A percentile compares a stretch with the other conserved stretches of the same genome.
phyloP scores from a whole-genome alignment of 2,113 vertebrate genomes.

The Pachycephala philippinensis region DNA sequence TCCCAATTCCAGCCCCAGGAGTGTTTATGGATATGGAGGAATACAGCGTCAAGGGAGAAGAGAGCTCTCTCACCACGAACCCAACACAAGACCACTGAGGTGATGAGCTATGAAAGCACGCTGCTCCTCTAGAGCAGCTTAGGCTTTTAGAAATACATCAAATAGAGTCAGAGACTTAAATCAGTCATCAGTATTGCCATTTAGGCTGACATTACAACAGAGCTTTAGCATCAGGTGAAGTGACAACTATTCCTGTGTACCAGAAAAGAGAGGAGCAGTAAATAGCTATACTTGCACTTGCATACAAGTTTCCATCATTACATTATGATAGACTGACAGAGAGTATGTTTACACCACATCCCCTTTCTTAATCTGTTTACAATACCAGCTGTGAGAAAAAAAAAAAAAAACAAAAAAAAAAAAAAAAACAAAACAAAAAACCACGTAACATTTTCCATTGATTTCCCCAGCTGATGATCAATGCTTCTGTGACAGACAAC shows the following conservation, averaged over 20 bases:
- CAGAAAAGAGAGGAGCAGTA: not conserved
- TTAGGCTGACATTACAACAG: not conserved
- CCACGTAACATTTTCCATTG: fast-evolving
- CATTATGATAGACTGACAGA: not conserved
- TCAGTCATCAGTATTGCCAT: not conserved
- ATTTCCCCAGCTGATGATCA: not conserved
- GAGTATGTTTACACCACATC: not conserved
- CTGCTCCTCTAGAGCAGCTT: not conserved
- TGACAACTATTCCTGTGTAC: not conserved
- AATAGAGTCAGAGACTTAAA: not conserved
- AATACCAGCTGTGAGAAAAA: not conserved
- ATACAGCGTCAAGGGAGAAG: fast-evolving
- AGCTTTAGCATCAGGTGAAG: not conserved
- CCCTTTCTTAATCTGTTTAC: not conserved
- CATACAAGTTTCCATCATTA: not conserved
- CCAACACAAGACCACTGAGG: not conserved
- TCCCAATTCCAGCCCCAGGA: not conserved
- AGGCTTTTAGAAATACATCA: not conserved
- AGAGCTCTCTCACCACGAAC: not conserved
- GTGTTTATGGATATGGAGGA: not conserved
- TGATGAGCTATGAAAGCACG: not conserved
- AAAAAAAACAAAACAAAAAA: too few relatives aligned
- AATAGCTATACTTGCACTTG: not conserved
- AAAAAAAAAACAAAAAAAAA: not conserved
- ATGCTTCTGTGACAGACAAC: not conserved